A percentile compares a stretch with the other conserved stretches of the same genome.
These are phyloP conservation scores for Zaprionus tsacasi DNA, from an alignment of 1,140 invertebrate genomes.

Conservation along the genomic window DNA sequence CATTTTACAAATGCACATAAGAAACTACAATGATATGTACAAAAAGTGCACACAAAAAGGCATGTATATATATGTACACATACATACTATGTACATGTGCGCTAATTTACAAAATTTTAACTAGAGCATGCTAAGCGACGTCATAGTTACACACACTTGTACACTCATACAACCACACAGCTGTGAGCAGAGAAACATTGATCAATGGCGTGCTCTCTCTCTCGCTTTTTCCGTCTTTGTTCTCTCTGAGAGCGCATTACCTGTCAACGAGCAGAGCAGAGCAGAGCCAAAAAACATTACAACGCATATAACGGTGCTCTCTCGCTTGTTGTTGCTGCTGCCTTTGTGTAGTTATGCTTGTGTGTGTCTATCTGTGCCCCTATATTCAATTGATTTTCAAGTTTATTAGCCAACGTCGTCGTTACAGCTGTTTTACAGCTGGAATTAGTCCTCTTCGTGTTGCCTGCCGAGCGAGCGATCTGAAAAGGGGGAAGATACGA, in stretches of 20 bases:
- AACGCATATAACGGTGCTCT: constrained; percentile 8
- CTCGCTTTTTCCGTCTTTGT: constrained; percentile 9
- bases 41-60: no score
- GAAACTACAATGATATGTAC: neutral
- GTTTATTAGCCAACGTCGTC: constrained; percentile 39
- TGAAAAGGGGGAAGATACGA: constrained; percentile 18
- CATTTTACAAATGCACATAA: neutral
- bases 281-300: neutral
- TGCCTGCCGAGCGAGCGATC: neutral
- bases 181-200: constrained; percentile 31
- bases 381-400: constrained; percentile 48
- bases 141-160: constrained; percentile 46
- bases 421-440: constrained; percentile 40
- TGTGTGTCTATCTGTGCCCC: neutral
- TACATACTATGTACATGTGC: neutral
- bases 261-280: constrained; percentile 19
- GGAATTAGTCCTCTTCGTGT: constrained; percentile 35
- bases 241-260: neutral
- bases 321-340: neutral
- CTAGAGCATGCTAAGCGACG: constrained; percentile 54
- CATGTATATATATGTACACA: neutral
- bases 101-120: constrained; percentile 28
- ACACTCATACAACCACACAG: neutral
- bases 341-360: neutral
- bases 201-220: constrained; percentile 34